Evolutionary conservation across 1,140 invertebrate genomes (phyloP), one percentile per base, ranked within the genome.

Genomic region (Pissodes strobi): DNA sequence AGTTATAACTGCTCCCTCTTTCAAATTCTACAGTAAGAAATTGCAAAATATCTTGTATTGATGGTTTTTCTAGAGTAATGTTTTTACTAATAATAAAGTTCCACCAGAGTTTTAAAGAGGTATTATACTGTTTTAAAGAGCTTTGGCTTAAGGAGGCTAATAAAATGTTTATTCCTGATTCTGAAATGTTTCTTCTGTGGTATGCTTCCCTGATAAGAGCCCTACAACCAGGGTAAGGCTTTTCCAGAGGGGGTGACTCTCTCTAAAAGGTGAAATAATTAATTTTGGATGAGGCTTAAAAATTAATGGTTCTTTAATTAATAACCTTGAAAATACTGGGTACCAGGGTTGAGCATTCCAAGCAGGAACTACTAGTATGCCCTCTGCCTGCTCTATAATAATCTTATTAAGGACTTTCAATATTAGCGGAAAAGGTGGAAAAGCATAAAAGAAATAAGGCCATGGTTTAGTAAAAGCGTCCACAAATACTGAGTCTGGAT

Each of bases 401-500:
- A 72, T 70, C 56, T 73, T 72, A 46, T 30, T 39, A n/a, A 69
- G 23, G 8, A 46, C 39, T 61, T 57, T 68, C 2, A 63, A 15
- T 37, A 72, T 66, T 8, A 71, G 0, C 1, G 52, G 10, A 46
- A 70, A 72, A 1, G 66, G 72, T 6, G 68, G 71, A 55, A 72
- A 74, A 0, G 71, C 71, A 34, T 73, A 72, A 46, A 73, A 74
- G n/a, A 59, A 59, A 5, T 2, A 12, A 1, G 4, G n/a, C 67
- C 72, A 75, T 13, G 43, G 15, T 0, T 72, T 13, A 6, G 73
- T 76, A 64, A 76, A 76, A 4, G 70, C 70, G 53, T 73, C 70
- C 8, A 74, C 58, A 22, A 25, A 13, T n/a, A 10, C 34, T 0
- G 67, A 58, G 13, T 67, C 66, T 0, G 69, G 58, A 43, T 74